Percentiles rank a stretch among this genome's conserved stretches.
phyloP scores from a whole-genome alignment of 2,113 vertebrate species.

The Prunella himalayana region DNA sequence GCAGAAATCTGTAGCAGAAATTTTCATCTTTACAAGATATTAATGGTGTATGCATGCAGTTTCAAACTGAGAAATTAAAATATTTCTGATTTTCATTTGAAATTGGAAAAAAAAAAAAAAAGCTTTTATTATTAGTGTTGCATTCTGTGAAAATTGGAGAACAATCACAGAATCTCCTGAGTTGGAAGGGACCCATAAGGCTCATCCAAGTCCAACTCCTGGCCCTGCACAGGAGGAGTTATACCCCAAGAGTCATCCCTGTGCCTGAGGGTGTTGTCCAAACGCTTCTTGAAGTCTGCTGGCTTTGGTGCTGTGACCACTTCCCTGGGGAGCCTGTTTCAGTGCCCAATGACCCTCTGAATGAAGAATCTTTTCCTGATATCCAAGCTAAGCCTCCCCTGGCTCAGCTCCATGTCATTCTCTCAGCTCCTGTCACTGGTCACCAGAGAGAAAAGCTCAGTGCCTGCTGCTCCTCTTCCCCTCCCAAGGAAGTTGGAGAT shows the following conservation, averaged over 20 bases:
- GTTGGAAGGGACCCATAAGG: not conserved
- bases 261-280: not conserved
- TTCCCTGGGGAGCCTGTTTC: not conserved
- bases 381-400: not conserved
- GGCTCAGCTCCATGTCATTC: not conserved
- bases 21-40: not conserved
- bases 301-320: not conserved
- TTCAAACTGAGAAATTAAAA: not conserved
- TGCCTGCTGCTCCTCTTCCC: not conserved
- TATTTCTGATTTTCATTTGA: not conserved
- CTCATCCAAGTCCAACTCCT: not conserved
- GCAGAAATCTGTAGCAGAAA: not conserved
- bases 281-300: not conserved
- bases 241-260: not conserved
- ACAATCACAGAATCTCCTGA: not conserved
- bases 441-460: not conserved
- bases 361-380: not conserved
- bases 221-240: not conserved
- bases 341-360: not conserved
- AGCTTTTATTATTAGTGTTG: not conserved
- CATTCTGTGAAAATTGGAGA: not conserved
- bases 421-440: accelerated
- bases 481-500: not conserved
- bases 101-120: not conserved
- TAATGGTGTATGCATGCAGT: not conserved